A percentile compares a stretch with the other conserved stretches of the same genome.
Evolutionary conservation across 1,140 invertebrate species (phyloP).

Genomic region (Euglossa dilemma): DNA sequence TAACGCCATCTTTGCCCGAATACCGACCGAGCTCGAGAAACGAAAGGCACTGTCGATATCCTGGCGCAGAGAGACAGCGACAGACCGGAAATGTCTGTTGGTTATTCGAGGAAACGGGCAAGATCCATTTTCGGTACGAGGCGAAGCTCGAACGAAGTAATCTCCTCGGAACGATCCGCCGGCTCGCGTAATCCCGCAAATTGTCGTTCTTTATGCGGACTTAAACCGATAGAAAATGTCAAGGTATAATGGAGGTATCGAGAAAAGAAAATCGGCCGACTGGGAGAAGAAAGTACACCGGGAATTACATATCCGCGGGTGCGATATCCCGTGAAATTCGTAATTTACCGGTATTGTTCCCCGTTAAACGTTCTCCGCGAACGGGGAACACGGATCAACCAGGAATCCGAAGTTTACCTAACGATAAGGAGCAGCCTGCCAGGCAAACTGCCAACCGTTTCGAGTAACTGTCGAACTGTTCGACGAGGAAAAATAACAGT

Average conservation of each 20-base stretch:
- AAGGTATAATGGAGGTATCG: background rate
- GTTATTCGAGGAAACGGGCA: background rate
- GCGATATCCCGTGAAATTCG: background rate
- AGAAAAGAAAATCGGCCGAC: background rate
- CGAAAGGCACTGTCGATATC: background rate
- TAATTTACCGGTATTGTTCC: background rate
- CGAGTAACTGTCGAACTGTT: slow-evolving; percentile 28
- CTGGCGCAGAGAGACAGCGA: slow-evolving; percentile 1
- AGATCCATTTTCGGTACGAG: background rate
- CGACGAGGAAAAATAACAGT: slow-evolving; percentile 61
- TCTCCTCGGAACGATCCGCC: background rate
- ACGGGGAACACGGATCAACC: background rate
- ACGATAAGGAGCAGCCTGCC: slow-evolving; percentile 17
- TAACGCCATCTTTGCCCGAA: background rate
- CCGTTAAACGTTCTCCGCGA: slow-evolving; percentile 13
- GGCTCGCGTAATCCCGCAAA: background rate
- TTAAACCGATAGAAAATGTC: background rate
- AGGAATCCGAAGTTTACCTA: slow-evolving; percentile 15
- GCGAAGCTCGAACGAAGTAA: background rate
- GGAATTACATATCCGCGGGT: background rate
- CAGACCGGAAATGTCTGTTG: background rate
- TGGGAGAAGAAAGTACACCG: too few species aligned
- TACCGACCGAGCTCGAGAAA: background rate
- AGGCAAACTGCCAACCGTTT: slow-evolving; percentile 32
- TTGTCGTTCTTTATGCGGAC: background rate